A percentile compares a stretch with the other conserved stretches of the same genome.
These are phyloP conservation scores for Hippoglossus hippoglossus DNA, from an alignment of 2,797 vertebrate genomes.

Conservation along the genomic window DNA sequence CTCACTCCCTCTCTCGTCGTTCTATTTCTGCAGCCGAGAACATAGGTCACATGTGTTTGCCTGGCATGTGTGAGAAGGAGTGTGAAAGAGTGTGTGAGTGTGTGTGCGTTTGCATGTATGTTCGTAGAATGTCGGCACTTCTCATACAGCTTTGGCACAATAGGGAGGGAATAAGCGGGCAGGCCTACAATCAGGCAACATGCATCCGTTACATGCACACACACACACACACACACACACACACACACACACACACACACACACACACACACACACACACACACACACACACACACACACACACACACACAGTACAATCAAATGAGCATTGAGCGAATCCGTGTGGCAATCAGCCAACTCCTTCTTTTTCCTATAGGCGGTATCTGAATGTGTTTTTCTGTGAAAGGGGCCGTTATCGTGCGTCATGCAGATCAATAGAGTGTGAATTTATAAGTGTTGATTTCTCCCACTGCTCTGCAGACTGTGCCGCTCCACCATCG, in stretches of 20 bases:
- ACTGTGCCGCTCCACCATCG: slow-evolving; percentile 21
- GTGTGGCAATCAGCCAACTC: slow-evolving; percentile 30
- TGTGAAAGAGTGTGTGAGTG: slow-evolving; percentile 36
- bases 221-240: slow-evolving; percentile 10
- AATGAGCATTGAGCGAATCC: slow-evolving; percentile 31
- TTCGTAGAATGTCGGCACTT: slow-evolving; percentile 15
- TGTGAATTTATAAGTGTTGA: slow-evolving; percentile 57
- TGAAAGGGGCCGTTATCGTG: slow-evolving; percentile 42
- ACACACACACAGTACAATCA: slow-evolving; percentile 28
- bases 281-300: slow-evolving; percentile 25
- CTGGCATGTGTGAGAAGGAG: slow-evolving; percentile 50
- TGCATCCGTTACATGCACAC: background rate
- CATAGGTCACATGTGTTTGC: slow-evolving; percentile 51
- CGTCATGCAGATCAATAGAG: slow-evolving; percentile 52
- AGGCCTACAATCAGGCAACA: slow-evolving; percentile 26
- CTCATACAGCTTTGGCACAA: slow-evolving; percentile 65
- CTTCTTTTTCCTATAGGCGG: background rate
- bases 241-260: slow-evolving; percentile 29
- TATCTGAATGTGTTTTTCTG: slow-evolving; percentile 11
- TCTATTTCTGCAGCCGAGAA: slow-evolving; percentile 55
- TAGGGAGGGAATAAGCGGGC: slow-evolving; percentile 73
- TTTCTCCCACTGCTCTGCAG: slow-evolving; percentile 52
- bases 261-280: slow-evolving; percentile 11
- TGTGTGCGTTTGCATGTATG: background rate
- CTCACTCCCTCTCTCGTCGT: slow-evolving; percentile 3